A percentile compares a stretch with the other conserved stretches of the same genome.
These are phyloP conservation scores for Mimachlamys varia DNA, from an alignment of 2,888 invertebrate genomes.

Conservation along the genomic window DNA sequence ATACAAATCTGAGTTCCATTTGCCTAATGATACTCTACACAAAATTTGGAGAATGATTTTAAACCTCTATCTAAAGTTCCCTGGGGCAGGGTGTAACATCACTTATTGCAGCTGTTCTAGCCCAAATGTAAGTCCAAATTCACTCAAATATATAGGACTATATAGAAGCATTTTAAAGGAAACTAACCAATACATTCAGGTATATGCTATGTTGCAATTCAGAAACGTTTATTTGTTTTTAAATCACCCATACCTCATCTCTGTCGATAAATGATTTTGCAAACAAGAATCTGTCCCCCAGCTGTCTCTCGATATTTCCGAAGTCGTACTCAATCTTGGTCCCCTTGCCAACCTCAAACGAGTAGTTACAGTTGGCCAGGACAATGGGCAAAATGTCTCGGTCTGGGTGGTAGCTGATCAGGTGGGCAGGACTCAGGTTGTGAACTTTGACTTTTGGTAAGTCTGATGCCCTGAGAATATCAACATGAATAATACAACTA, in stretches of 20 bases:
- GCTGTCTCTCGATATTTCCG: constrained; percentile 60
- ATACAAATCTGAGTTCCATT: too few relatives aligned
- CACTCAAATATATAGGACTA: too few relatives aligned
- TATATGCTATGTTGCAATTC: too few relatives aligned
- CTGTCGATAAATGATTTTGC: constrained; percentile 51
- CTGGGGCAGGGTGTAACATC: too few relatives aligned
- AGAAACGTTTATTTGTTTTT: background rate
- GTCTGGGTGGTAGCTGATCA: constrained; percentile 58
- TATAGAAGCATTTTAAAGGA: too few relatives aligned
- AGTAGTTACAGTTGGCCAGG: constrained; percentile 67
- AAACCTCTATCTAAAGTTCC: too few relatives aligned
- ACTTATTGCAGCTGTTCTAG: too few relatives aligned
- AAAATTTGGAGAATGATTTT: too few relatives aligned
- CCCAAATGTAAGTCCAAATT: too few relatives aligned
- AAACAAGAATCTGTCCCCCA: constrained; percentile 64
- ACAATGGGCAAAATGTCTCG: constrained; percentile 66
- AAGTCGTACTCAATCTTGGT: constrained; percentile 67
- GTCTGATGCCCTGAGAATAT: constrained; percentile 34
- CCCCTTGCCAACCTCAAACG: constrained; percentile 65
- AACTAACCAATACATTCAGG: too few relatives aligned
- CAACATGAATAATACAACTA: too few relatives aligned
- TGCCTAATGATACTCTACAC: too few relatives aligned
- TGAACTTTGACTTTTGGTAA: constrained; percentile 47
- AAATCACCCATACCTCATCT: constrained; percentile 38
- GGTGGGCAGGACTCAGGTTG: constrained; percentile 54